A percentile compares a stretch with the other conserved stretches of the same genome.
These are phyloP conservation scores for Meteorus cinctellus DNA, from an alignment of 2,888 invertebrate genomes.

Conservation along the genomic window DNA sequence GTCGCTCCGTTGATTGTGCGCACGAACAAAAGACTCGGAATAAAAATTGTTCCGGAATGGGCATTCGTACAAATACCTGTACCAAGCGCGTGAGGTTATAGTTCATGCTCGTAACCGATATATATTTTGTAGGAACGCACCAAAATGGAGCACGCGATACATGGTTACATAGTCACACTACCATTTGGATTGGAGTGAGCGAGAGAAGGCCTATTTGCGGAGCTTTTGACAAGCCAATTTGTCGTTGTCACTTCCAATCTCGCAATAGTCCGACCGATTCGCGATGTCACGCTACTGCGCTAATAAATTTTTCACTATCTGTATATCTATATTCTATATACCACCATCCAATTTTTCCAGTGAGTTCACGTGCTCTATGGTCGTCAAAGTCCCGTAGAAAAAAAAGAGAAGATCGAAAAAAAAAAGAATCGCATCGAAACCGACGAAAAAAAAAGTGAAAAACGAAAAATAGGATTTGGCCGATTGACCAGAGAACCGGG, in stretches of 20 bases:
- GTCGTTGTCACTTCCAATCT: constrained; percentile 59
- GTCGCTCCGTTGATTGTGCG: background rate
- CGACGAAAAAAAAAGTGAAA: constrained; percentile 8
- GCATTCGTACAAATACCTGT: background rate
- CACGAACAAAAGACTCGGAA: background rate
- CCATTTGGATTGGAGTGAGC: background rate
- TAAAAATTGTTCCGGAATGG: background rate
- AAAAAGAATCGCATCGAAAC: constrained; percentile 30
- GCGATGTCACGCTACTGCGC: constrained; percentile 31
- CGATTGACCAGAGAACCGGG: constrained; percentile 51
- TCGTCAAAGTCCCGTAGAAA: constrained; percentile 39
- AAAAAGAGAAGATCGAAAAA: constrained; percentile 34
- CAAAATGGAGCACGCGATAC: constrained; percentile 6
- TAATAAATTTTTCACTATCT: constrained; percentile 47
- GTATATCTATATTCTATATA: background rate
- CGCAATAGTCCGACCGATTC: constrained; percentile 41
- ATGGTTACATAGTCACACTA: constrained; percentile 31
- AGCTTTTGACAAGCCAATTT: constrained; percentile 60
- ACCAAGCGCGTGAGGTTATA: background rate
- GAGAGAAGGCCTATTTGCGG: constrained; percentile 40
- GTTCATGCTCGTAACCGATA: background rate
- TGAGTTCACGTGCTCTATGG: constrained; percentile 30
- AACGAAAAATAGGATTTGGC: constrained; percentile 48
- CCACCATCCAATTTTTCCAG: constrained; percentile 35
- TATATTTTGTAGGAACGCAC: background rate